A percentile compares a stretch with the other conserved stretches of the same genome.
These are phyloP conservation scores for Lymantria monacha DNA, from an alignment of 2,888 invertebrate genomes.

Conservation along the genomic window DNA sequence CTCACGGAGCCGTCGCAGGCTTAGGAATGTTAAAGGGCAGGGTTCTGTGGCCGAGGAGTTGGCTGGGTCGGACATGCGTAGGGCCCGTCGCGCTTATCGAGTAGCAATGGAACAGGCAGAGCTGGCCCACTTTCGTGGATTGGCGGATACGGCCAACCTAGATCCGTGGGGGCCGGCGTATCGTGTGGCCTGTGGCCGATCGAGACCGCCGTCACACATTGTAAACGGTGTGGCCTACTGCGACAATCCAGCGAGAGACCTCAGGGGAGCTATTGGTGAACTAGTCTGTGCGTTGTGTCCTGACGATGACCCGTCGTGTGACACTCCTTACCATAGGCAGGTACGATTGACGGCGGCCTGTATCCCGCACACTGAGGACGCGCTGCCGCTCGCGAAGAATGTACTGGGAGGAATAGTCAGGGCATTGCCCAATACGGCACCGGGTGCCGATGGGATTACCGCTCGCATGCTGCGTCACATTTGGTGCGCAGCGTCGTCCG, in stretches of 20 bases:
- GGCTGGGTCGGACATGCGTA: background rate
- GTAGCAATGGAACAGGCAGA: slow-evolving; percentile 7
- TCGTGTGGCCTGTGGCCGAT: slow-evolving; percentile 17
- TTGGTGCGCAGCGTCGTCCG: slow-evolving; percentile 18
- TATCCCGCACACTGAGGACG: slow-evolving; percentile 18
- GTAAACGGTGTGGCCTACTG: slow-evolving; percentile 11
- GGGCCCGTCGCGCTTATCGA: slow-evolving; percentile 3
- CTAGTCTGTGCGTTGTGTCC: slow-evolving; percentile 32
- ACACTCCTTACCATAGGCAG: slow-evolving; percentile 23
- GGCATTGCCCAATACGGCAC: slow-evolving; percentile 30
- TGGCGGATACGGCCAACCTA: background rate
- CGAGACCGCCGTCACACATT: slow-evolving; percentile 19
- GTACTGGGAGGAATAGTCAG: slow-evolving; percentile 16
- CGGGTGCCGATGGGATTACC: slow-evolving; percentile 35
- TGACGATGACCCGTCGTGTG: slow-evolving; percentile 24
- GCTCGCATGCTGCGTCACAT: slow-evolving; percentile 22
- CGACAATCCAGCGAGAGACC: slow-evolving; percentile 7
- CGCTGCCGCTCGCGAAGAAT: slow-evolving; percentile 6
- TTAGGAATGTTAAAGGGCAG: background rate
- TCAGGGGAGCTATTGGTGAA: slow-evolving; percentile 13
- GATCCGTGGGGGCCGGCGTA: slow-evolving; percentile 32
- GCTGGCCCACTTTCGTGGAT: background rate
- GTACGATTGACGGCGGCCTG: slow-evolving; percentile 23
- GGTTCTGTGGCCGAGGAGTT: background rate
- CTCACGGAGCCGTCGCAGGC: no score